Percentiles rank a stretch among this genome's conserved stretches.
Conservation (phyloP, 2,888 invertebrate genomes). For the Caenorhabditis angaria region DNA sequence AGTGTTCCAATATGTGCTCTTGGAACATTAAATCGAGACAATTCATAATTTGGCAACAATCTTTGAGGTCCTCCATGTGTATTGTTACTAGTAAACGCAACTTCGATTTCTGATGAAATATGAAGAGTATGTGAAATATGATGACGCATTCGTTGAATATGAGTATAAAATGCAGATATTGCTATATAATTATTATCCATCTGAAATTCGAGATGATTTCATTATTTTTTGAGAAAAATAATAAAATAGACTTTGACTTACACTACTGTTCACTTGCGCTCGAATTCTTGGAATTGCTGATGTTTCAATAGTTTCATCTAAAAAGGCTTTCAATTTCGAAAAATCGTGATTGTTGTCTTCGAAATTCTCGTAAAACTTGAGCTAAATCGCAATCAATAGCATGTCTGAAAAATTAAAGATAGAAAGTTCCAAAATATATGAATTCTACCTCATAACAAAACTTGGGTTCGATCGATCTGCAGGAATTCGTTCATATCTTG, state of each 20-base stretch:
- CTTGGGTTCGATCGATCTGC: not conserved
- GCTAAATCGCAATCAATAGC: conserved; percentile 23
- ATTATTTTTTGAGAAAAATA: not conserved
- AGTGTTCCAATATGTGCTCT: conserved; percentile 1
- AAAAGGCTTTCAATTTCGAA: conserved; percentile 15
- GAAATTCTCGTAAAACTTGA: conserved; percentile 9
- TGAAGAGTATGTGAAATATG: conserved; percentile 24
- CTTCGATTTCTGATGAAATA: conserved; percentile 20
- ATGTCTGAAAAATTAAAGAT: conserved; percentile 13
- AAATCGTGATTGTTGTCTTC: conserved; percentile 14
- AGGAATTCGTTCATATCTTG: not conserved
- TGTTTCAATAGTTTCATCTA: conserved; percentile 20
- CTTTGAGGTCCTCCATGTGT: too few species aligned
- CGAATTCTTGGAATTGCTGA: conserved; percentile 13
- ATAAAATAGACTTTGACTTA: not conserved
- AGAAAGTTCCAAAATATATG: not conserved
- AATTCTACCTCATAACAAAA: conserved; percentile 2
- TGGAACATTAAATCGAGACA: not conserved
- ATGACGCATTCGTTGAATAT: conserved; percentile 27
- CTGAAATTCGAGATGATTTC: not conserved
- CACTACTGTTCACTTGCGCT: not conserved
- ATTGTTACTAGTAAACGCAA: conserved; percentile 3
- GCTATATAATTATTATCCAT: conserved; percentile 20
- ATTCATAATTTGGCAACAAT: conserved; percentile 26
- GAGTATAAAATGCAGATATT: conserved; percentile 17